These are phyloP conservation scores for Formica selysi DNA, from an alignment of 1,140 invertebrate genomes.

Conservation along the genomic window DNA sequence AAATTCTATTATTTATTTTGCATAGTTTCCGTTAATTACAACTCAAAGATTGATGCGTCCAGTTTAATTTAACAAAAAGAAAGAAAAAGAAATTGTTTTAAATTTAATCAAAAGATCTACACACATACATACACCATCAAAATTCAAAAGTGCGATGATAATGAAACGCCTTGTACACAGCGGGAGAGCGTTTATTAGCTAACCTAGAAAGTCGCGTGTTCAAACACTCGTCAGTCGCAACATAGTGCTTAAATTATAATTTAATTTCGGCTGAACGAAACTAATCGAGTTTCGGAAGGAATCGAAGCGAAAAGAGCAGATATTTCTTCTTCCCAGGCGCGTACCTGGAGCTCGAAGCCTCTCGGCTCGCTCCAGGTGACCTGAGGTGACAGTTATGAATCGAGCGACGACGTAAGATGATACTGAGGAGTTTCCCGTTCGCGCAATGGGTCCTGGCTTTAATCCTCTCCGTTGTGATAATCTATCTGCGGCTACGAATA, in stretches of 20 bases:
- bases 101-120: too few species aligned
- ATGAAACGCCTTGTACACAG: background rate
- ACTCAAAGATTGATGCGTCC: too few species aligned
- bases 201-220: background rate
- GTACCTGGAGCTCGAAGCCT: too few species aligned
- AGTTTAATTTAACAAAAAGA: too few species aligned
- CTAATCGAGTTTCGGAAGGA: background rate
- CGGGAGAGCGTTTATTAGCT: background rate
- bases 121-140: too few species aligned
- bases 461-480: slow-evolving; percentile 75
- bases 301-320: too few species aligned
- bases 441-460: slow-evolving; percentile 81
- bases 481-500: slow-evolving; percentile 81
- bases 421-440: slow-evolving; percentile 80
- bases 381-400: slow-evolving; percentile 45
- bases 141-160: too few species aligned
- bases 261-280: too few species aligned
- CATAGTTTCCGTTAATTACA: too few species aligned
- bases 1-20: too few species aligned
- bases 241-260: background rate
- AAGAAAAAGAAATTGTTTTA: too few species aligned
- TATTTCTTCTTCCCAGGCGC: too few species aligned
- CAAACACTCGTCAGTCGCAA: background rate
- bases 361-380: background rate
- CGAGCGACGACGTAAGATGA: slow-evolving; percentile 75